Evolutionary conservation across 92 coral and sea anemone species (phyloP).

Genomic region (Heliopora coerulea): DNA sequence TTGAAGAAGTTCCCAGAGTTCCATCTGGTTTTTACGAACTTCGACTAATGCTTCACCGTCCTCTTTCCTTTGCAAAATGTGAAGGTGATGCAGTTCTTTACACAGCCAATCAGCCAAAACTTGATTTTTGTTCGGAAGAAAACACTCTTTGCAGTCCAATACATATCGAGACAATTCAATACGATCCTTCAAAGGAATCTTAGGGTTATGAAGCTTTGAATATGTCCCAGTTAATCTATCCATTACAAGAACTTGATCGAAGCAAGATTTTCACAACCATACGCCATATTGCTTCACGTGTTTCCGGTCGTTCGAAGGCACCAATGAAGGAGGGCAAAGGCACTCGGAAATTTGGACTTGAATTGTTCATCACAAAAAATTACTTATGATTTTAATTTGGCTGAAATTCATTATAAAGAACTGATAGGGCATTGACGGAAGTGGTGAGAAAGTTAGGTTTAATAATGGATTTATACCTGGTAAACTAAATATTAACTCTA

Average conservation of each 20-base stretch:
- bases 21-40: background rate
- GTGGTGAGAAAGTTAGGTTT: too few species aligned
- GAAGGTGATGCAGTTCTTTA: background rate
- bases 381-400: too few species aligned
- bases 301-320: too few species aligned
- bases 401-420: too few species aligned
- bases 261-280: background rate
- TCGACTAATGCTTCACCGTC: slow-evolving; percentile 1
- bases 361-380: too few species aligned
- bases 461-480: too few species aligned
- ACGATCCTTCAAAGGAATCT: slow-evolving; percentile 31
- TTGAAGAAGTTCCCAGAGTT: slow-evolving; percentile 28
- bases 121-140: slow-evolving; percentile 34
- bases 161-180: slow-evolving; percentile 21
- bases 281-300: background rate
- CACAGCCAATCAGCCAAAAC: slow-evolving; percentile 31
- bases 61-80: background rate
- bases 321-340: too few species aligned
- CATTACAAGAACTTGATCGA: background rate
- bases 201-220: slow-evolving; percentile 20
- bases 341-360: too few species aligned
- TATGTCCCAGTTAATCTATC: slow-evolving; percentile 3
- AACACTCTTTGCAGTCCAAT: background rate
- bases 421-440: too few species aligned
- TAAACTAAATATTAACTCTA: too few species aligned